Percentiles rank a stretch among this genome's conserved stretches.
phyloP scores from a whole-genome alignment of 2,888 invertebrate species.

The Drosophila aldrichi region DNA sequence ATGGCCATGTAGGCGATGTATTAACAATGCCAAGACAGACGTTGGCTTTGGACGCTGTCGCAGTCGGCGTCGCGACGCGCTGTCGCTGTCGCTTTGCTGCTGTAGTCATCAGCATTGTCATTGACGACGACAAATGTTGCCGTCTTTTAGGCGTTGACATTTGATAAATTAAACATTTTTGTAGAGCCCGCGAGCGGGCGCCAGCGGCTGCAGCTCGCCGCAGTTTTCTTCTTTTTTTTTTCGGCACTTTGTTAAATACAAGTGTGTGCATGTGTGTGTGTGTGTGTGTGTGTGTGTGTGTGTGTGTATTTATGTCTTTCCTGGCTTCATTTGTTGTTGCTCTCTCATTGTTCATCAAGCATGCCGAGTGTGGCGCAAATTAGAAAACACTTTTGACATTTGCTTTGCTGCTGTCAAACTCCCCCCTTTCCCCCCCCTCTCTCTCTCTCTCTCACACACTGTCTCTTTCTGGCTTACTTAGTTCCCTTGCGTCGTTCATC shows the following conservation, averaged over 20 bases:
- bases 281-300: background rate
- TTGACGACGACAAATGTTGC: conserved; percentile 80
- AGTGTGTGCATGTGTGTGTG: conserved; percentile 10
- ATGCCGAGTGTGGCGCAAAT: conserved; percentile 67
- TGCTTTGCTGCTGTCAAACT: conserved; percentile 47
- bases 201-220: conserved; percentile 26
- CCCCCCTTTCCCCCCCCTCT: background rate
- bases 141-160: conserved; percentile 80
- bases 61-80: background rate
- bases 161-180: conserved; percentile 81
- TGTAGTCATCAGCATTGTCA: conserved; percentile 74
- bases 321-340: conserved; percentile 58
- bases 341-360: conserved; percentile 30
- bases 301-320: background rate
- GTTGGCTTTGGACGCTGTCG: conserved; percentile 35
- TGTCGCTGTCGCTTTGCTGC: conserved; percentile 8
- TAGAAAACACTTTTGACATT: conserved; percentile 78
- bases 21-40: conserved; percentile 55
- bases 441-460: background rate
- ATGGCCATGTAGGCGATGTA: conserved; percentile 41
- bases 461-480: background rate
- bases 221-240: conserved; percentile 41
- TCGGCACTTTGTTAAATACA: conserved; percentile 76
- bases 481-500: conserved; percentile 33
- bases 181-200: conserved; percentile 40